Conservation (phyloP, 2,888 invertebrate species). For the Tinea pellionella region DNA sequence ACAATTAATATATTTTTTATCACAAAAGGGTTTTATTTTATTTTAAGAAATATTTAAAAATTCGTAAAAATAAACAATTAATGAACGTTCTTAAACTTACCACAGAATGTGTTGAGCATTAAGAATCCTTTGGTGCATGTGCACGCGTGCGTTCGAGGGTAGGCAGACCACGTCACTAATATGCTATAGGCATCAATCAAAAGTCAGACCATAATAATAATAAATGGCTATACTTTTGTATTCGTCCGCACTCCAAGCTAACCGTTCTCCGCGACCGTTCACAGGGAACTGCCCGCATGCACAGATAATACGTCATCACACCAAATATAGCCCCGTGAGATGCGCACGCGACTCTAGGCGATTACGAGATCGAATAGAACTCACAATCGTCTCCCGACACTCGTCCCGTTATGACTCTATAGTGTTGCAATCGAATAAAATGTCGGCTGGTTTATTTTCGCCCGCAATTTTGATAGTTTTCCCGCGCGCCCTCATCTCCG, state of each 20-base stretch:
- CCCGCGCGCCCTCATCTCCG: too few relatives aligned
- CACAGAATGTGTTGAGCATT: background rate
- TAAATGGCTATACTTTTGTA: background rate
- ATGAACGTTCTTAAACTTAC: background rate
- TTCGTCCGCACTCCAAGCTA: background rate
- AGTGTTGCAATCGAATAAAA: conserved; percentile 23
- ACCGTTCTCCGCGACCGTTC: conserved; percentile 42
- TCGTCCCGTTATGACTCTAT: conserved; percentile 16
- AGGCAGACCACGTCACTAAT: conserved; percentile 1
- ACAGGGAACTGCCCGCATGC: conserved; percentile 51
- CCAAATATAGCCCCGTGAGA: conserved; percentile 47
- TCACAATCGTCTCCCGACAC: background rate
- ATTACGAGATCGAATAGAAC: background rate
- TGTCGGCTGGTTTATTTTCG: conserved; percentile 53
- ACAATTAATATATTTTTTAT: too few relatives aligned
- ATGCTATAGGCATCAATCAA: background rate
- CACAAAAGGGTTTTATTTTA: too few relatives aligned
- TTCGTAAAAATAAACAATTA: too few relatives aligned
- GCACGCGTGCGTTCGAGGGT: background rate
- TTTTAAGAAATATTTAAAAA: too few relatives aligned
- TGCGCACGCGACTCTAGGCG: conserved; percentile 28
- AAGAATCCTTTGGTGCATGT: background rate
- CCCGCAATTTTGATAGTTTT: conserved; percentile 55
- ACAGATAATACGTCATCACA: conserved; percentile 43
- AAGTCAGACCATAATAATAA: conserved; percentile 5